A percentile compares a stretch with the other conserved stretches of the same genome.
These are phyloP conservation scores for Tetranychus urticae DNA, from an alignment of 1,140 invertebrate genomes.

Conservation along the genomic window DNA sequence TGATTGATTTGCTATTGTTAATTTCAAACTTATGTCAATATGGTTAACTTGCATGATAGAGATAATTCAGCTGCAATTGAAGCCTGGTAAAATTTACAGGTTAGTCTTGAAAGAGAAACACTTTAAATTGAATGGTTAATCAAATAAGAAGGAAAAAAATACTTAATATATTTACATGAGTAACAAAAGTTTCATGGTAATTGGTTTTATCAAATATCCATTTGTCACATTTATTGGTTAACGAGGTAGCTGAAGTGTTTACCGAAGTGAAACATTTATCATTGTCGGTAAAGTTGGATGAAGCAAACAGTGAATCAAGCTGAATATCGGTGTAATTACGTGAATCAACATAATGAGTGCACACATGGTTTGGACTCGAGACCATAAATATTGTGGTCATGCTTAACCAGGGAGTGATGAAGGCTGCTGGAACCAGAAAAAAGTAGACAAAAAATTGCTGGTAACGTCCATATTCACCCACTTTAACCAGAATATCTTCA, in stretches of 20 bases:
- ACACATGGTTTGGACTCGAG: constrained; percentile 30
- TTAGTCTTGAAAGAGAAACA: neutral
- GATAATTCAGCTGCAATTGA: neutral
- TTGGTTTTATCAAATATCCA: constrained; percentile 21
- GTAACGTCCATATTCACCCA: constrained; percentile 31
- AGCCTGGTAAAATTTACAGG: neutral
- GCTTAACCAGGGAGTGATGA: constrained; percentile 7
- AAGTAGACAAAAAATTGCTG: constrained; percentile 20
- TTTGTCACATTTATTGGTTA: constrained; percentile 15
- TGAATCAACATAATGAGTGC: constrained; percentile 13
- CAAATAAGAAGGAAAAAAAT: neutral
- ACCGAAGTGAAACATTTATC: neutral
- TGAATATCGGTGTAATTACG: neutral
- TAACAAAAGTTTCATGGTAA: constrained; percentile 21
- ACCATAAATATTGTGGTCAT: constrained; percentile 27
- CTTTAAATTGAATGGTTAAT: neutral
- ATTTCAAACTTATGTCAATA: neutral
- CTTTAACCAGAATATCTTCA: constrained; percentile 28
- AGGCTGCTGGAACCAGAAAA: constrained; percentile 9
- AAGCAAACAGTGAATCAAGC: neutral
- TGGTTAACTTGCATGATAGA: neutral
- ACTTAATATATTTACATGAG: constrained; percentile 16
- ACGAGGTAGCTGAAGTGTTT: no score
- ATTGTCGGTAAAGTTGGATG: constrained; percentile 17
- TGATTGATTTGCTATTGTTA: neutral